Evolutionary conservation across 2,888 invertebrate species (phyloP).

Genomic region (Elysia crispata): DNA sequence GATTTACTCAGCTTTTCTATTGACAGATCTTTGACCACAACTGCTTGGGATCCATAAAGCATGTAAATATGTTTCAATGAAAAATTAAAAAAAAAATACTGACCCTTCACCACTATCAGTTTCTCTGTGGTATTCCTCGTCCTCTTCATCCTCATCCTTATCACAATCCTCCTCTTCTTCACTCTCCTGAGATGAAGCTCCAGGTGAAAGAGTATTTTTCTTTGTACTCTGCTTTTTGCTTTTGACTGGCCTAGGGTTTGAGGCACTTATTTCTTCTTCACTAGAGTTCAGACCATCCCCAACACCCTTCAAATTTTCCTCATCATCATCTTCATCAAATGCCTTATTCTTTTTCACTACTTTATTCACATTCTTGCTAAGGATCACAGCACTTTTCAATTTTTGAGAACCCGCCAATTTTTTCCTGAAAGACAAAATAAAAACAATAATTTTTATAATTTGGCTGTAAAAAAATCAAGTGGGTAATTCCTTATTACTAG

Average conservation of each 20-base stretch:
- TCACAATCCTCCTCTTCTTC: background rate
- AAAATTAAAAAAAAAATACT: too few relatives aligned
- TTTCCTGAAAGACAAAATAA: slow-evolving; percentile 57
- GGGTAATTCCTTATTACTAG: too few relatives aligned
- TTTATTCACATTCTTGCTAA: slow-evolving; percentile 66
- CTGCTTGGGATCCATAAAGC: too few relatives aligned
- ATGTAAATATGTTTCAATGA: background rate
- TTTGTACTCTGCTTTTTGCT: background rate
- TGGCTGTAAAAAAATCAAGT: too few relatives aligned
- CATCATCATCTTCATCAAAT: background rate
- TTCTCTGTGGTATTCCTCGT: slow-evolving; percentile 18
- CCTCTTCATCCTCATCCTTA: background rate
- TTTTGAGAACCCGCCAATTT: slow-evolving; percentile 69
- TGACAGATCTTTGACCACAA: too few relatives aligned
- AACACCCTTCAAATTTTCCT: background rate
- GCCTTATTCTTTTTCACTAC: slow-evolving; percentile 33
- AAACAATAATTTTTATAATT: too few relatives aligned
- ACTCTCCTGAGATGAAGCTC: too few relatives aligned
- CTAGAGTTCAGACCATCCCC: background rate
- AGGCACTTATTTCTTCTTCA: slow-evolving; percentile 2
- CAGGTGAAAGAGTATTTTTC: background rate
- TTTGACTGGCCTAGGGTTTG: background rate
- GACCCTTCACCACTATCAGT: too few relatives aligned
- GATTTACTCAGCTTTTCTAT: too few relatives aligned
- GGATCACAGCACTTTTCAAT: slow-evolving; percentile 75